phyloP scores from a whole-genome alignment of 2,113 vertebrate genomes.

The Lampris megalopsis region DNA sequence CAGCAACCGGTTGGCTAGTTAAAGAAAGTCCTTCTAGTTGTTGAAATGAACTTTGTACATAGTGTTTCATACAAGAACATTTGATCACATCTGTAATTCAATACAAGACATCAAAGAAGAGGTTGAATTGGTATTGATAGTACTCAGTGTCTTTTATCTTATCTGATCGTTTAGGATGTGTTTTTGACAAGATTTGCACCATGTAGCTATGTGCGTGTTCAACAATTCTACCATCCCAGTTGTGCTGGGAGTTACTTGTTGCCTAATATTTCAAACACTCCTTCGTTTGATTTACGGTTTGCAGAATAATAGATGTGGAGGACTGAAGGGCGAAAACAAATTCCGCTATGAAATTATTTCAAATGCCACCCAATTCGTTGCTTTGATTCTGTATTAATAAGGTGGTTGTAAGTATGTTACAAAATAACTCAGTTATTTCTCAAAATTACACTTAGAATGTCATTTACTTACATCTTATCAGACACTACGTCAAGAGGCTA shows the following conservation, averaged over 20 bases:
- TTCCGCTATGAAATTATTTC: no score
- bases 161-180: background rate
- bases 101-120: background rate
- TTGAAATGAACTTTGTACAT: slow-evolving; percentile 56
- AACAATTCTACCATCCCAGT: no score
- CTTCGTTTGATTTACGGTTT: no score
- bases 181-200: background rate
- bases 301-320: background rate
- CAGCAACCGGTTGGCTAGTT: background rate
- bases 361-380: no score
- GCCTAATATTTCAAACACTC: no score
- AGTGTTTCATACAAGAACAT: slow-evolving; percentile 25
- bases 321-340: background rate
- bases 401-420: background rate
- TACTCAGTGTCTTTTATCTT: background rate
- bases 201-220: background rate
- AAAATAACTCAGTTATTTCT: background rate
- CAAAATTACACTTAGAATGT: background rate
- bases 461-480: background rate
- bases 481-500: background rate
- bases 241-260: no score
- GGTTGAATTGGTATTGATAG: background rate
- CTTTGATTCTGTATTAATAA: background rate
- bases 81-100: slow-evolving; percentile 6
- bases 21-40: background rate